Conservation (phyloP, 2,888 invertebrate species). For the Carterocephalus palaemon region DNA sequence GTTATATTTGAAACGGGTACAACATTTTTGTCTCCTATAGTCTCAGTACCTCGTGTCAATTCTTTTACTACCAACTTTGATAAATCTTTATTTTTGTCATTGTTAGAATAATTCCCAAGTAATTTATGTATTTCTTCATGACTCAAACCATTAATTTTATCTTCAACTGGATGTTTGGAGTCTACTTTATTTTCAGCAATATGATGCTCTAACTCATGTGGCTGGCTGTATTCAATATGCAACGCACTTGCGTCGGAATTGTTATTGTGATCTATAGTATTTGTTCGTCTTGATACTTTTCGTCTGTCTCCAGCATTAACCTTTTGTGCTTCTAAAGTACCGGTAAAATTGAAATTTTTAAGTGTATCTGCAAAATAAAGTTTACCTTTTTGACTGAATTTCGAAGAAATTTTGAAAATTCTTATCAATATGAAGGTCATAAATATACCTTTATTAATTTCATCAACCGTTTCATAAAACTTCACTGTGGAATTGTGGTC, state of each 20-base stretch:
- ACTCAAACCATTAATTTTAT: constrained; percentile 36
- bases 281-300: constrained; percentile 43
- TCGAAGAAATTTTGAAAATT: neutral
- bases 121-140: constrained; percentile 43
- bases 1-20: constrained; percentile 63
- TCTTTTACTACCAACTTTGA: constrained; percentile 66
- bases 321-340: constrained; percentile 53
- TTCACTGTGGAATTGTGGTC: constrained; percentile 47
- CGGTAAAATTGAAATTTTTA: constrained; percentile 46
- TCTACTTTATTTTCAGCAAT: constrained; percentile 64
- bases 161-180: constrained; percentile 38
- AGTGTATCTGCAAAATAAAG: constrained; percentile 51
- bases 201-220: constrained; percentile 45
- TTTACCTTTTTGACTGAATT: neutral
- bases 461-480: constrained; percentile 55
- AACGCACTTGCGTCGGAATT: constrained; percentile 40
- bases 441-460: constrained; percentile 59
- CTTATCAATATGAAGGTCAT: neutral
- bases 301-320: constrained; percentile 35
- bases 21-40: constrained; percentile 53
- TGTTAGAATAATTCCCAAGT: constrained; percentile 49
- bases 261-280: constrained; percentile 36
- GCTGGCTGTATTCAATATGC: constrained; percentile 55
- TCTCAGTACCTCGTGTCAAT: constrained; percentile 53
- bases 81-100: constrained; percentile 51